A percentile compares a stretch with the other conserved stretches of the same genome.
phyloP scores from a whole-genome alignment of 1,140 invertebrate genomes.

The Galleria mellonella region DNA sequence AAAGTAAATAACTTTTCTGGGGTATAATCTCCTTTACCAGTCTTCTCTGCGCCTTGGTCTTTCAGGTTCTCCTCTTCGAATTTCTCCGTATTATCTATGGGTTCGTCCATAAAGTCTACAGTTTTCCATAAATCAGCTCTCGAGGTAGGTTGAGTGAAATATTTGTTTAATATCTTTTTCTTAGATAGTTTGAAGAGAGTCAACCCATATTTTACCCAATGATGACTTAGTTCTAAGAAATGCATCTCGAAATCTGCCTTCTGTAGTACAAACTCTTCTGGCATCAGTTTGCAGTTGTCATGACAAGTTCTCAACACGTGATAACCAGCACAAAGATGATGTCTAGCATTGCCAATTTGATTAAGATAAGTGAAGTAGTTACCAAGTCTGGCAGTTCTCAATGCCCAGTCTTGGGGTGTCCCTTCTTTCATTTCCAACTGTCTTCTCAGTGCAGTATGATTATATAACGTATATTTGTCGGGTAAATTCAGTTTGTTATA shows the following conservation, averaged over 20 bases:
- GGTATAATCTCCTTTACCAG: constrained; percentile 35
- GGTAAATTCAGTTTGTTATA: constrained; percentile 66
- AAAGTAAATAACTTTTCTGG: constrained; percentile 42
- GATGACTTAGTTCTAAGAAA: constrained; percentile 77
- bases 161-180: constrained; percentile 53
- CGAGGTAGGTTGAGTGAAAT: constrained; percentile 44
- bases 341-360: constrained; percentile 69
- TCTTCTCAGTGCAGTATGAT: constrained; percentile 76
- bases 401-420: constrained; percentile 78
- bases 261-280: constrained; percentile 52
- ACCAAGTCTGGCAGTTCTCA: constrained; percentile 77
- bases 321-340: constrained; percentile 75
- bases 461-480: constrained; percentile 75
- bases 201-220: constrained; percentile 80
- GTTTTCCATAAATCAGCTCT: constrained; percentile 47
- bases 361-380: constrained; percentile 71
- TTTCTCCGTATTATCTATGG: constrained; percentile 19
- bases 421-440: constrained; percentile 77
- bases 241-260: constrained; percentile 71
- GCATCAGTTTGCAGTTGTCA: constrained; percentile 59
- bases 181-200: constrained; percentile 76
- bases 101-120: constrained; percentile 34
- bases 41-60: constrained; percentile 37
- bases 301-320: constrained; percentile 70
- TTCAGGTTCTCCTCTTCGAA: constrained; percentile 41